These are phyloP conservation scores for Lycodopsis pacificus DNA, from an alignment of 2,797 vertebrate species.

Conservation along the genomic window DNA sequence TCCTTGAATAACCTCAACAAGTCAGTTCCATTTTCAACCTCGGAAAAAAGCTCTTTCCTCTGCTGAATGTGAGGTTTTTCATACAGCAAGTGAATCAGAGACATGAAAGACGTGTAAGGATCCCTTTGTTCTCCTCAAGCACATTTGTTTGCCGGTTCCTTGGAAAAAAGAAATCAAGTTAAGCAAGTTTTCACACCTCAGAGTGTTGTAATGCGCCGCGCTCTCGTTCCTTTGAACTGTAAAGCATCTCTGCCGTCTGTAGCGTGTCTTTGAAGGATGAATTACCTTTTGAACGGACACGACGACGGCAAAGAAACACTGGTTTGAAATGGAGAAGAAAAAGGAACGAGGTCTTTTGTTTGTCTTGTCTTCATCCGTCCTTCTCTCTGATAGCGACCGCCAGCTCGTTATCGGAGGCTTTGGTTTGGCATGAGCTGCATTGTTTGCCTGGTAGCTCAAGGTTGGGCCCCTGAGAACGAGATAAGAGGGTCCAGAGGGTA, in stretches of 20 bases:
- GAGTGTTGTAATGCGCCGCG: background rate
- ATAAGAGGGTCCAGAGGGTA: conserved; percentile 47
- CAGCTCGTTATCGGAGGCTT: conserved; percentile 24
- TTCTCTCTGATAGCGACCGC: conserved; percentile 24
- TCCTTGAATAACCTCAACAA: conserved; percentile 3
- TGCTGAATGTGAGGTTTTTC: background rate
- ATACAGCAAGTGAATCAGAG: background rate
- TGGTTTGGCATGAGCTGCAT: conserved; percentile 1
- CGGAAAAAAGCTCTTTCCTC: no score
- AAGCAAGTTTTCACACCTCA: background rate
- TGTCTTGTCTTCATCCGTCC: conserved; percentile 10
- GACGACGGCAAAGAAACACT: conserved; percentile 20
- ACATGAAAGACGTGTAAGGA: background rate
- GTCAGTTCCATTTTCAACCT: background rate
- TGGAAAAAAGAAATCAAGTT: no score
- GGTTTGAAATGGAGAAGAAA: background rate
- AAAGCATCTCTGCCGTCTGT: background rate
- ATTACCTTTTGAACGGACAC: background rate
- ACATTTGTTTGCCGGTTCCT: conserved; percentile 2
- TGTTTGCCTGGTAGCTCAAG: conserved; percentile 47
- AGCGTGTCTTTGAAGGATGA: background rate
- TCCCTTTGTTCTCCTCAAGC: background rate
- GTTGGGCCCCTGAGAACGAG: conserved; percentile 15
- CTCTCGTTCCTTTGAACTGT: conserved; percentile 21
- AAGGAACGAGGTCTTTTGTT: conserved; percentile 23